Evolutionary conservation across 2,888 invertebrate species (phyloP).

Genomic region (Xanthorhoe designata): DNA sequence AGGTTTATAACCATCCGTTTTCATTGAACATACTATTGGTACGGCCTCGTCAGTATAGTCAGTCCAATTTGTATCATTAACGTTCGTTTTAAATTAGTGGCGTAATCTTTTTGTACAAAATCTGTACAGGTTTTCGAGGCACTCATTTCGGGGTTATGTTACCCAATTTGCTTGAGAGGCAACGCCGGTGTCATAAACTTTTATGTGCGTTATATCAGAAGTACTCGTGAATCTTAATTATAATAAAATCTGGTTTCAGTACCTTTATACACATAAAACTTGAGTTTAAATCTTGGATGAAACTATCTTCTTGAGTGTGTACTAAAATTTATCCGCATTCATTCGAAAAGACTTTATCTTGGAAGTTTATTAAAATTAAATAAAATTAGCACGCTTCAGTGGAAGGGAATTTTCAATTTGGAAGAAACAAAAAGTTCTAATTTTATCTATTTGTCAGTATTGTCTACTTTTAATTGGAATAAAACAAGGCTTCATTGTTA

Average conservation of each 20-base stretch:
- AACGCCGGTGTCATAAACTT: slow-evolving; percentile 48
- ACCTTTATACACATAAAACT: slow-evolving; percentile 48
- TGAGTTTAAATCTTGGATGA: slow-evolving; percentile 47
- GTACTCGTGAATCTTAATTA: slow-evolving; percentile 52
- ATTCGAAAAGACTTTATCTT: slow-evolving; percentile 35
- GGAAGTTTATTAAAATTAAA: slow-evolving; percentile 39
- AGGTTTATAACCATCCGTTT: not conserved
- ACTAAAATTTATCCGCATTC: slow-evolving; percentile 40
- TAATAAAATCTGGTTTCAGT: slow-evolving; percentile 50
- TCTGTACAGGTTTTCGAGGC: slow-evolving; percentile 43
- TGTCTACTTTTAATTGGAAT: slow-evolving; percentile 29
- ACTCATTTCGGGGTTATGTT: slow-evolving; percentile 47
- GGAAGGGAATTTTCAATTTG: slow-evolving; percentile 11
- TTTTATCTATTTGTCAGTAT: slow-evolving; percentile 28
- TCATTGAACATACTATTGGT: not conserved
- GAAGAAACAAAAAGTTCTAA: slow-evolving; percentile 18
- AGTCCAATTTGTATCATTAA: slow-evolving; percentile 39
- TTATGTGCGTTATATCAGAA: slow-evolving; percentile 49
- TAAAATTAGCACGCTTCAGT: slow-evolving; percentile 21
- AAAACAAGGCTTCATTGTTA: slow-evolving; percentile 56
- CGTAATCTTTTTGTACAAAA: slow-evolving; percentile 39
- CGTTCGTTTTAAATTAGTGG: slow-evolving; percentile 33
- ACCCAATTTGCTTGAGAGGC: slow-evolving; percentile 48
- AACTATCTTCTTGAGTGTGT: slow-evolving; percentile 44
- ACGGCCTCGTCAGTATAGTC: slow-evolving; percentile 38